Base-by-base conservation (phyloP, 2,113 vertebrate genomes). In the Lipophrys pholis region DNA sequence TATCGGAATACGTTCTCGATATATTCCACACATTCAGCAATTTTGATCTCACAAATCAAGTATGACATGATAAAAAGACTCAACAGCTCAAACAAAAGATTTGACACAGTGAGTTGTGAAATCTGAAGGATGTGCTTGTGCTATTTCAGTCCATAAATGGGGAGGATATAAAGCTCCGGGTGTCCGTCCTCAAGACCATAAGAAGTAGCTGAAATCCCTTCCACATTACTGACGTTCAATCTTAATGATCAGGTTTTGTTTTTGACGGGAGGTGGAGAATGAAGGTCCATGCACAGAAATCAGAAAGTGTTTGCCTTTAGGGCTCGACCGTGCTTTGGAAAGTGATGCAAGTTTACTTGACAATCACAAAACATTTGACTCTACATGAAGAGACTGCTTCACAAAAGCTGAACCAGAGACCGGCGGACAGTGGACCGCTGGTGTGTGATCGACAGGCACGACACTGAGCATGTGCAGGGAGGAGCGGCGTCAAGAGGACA, bases 381-480 rank as follows among this genome's bases (percentile, higher is more conserved):
- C n/a, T 2, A 55, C 15, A 45, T 16, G 46, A 30, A 71, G n/a
- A 48, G 68, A 58, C 41, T 41, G 52, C 21, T 58, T 65, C 58
- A 16, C 60, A 71, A 51, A 66, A 69, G 54, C 69, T 69, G 82
- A 82, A 71, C 52, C 48, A 42, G 36, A 35, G 59, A 21, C 5
- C 17, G 54, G 69, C 40, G 43, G 73, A 73, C 57, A 78, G 73
- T 64, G 21, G 52, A 73, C 62, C 6, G 12, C 16, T 54, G 59
- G 64, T 50, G 61, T 21, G 65, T 73, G 17, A 65, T 69, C 62
- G 65, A 69, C 41, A 77, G 73, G 79, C 73, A 70, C 81, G 69
- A 57, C 69, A 69, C 55, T 73, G 48, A 76, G 48, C 1, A 41
- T 72, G 54, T 77, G 67, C 17, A 36, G 46, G 50, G 59, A 45